Percentiles rank a stretch among this genome's conserved stretches.
phyloP scores from a whole-genome alignment of 2,888 invertebrate species.

The Quadriops clusia region DNA sequence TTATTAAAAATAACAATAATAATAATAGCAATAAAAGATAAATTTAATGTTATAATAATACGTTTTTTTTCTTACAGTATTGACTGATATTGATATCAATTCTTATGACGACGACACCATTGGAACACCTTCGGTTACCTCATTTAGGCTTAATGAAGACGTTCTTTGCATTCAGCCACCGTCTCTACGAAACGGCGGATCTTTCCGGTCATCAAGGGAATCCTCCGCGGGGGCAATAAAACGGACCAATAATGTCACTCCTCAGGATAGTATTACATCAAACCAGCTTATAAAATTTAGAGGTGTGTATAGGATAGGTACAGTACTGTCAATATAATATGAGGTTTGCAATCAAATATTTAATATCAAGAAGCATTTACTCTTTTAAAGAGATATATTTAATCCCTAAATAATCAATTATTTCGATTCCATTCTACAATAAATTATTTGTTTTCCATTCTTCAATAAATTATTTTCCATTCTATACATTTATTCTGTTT shows the following conservation, averaged over 20 bases:
- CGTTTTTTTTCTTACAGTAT: slow-evolving; percentile 35
- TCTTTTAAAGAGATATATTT: too few species aligned
- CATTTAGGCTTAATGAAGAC: slow-evolving; percentile 32
- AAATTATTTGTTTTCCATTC: neutral
- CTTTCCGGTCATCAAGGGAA: slow-evolving; percentile 29
- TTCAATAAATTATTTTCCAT: neutral
- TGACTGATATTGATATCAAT: slow-evolving; percentile 48
- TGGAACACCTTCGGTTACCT: slow-evolving; percentile 33
- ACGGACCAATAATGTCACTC: slow-evolving; percentile 19
- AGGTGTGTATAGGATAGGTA: slow-evolving; percentile 25
- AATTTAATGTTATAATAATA: too few species aligned
- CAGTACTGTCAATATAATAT: too few species aligned
- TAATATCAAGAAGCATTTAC: too few species aligned
- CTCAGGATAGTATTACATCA: slow-evolving; percentile 25
- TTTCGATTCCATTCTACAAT: too few species aligned
- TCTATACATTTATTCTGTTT: neutral
- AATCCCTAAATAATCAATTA: too few species aligned
- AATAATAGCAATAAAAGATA: too few species aligned
- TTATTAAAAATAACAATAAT: too few species aligned
- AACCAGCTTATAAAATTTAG: slow-evolving; percentile 35
- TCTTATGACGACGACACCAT: slow-evolving; percentile 35
- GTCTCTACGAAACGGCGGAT: slow-evolving; percentile 27
- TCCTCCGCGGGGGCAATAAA: slow-evolving; percentile 21
- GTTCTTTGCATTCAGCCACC: slow-evolving; percentile 33
- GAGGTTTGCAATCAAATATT: neutral